Evolutionary conservation across 2,797 vertebrate species (phyloP).

Genomic region (Neomorphus geoffroyi): DNA sequence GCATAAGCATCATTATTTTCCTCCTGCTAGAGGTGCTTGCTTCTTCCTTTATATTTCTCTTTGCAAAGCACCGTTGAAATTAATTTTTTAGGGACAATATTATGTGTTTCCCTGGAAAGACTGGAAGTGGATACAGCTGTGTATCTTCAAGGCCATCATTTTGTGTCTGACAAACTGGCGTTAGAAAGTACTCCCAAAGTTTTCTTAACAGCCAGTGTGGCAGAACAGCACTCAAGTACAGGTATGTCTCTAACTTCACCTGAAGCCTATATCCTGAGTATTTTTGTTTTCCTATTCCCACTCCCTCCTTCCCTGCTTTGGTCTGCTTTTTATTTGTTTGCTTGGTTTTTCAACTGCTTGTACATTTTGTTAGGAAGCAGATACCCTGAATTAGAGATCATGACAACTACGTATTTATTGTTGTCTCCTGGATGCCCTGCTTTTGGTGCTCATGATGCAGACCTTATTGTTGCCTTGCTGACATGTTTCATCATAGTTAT

Average conservation of each 20-base stretch:
- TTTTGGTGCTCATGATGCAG: not conserved
- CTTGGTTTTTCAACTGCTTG: not conserved
- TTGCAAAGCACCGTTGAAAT: not conserved
- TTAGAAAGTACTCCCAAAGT: not conserved
- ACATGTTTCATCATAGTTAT: not conserved
- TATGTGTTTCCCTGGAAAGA: not conserved
- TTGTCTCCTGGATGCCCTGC: not conserved
- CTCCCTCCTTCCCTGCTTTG: fast-evolving
- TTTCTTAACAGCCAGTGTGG: not conserved
- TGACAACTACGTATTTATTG: not conserved
- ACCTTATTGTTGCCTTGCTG: not conserved
- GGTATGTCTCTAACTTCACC: not conserved
- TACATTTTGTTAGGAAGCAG: not conserved
- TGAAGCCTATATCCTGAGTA: not conserved
- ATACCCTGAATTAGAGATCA: not conserved
- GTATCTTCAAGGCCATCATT: not conserved
- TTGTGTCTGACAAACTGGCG: not conserved
- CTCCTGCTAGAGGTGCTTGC: not conserved
- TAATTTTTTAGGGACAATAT: not conserved
- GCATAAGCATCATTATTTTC: not conserved
- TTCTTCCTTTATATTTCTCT: not conserved
- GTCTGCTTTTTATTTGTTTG: not conserved
- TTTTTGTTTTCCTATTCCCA: not conserved
- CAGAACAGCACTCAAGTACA: not conserved
- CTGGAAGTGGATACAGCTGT: not conserved